Evolutionary conservation across 2,113 vertebrate species (phyloP).

Genomic region (Syrmaticus mikado): DNA sequence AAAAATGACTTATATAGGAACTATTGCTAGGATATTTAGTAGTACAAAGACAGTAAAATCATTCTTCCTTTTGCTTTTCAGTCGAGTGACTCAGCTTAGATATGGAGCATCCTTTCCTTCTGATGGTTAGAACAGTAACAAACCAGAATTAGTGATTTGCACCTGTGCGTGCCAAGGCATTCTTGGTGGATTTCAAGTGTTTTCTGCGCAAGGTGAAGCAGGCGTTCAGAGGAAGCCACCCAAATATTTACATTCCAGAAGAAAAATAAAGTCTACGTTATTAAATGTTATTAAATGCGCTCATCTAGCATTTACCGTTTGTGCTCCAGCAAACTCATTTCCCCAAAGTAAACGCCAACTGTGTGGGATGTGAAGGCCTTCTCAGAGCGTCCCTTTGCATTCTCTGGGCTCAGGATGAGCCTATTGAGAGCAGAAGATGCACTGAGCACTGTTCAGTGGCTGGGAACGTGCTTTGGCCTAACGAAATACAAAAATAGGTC

Average conservation of each 20-base stretch:
- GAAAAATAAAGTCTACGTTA: not conserved
- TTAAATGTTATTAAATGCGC: too few relatives aligned
- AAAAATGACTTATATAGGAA: too few relatives aligned
- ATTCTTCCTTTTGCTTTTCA: not conserved
- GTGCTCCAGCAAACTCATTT: too few relatives aligned
- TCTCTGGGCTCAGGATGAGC: accelerated
- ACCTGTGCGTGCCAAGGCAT: accelerated
- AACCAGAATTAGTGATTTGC: not conserved
- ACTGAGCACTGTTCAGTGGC: not conserved
- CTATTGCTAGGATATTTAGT: too few relatives aligned
- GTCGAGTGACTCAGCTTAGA: too few relatives aligned
- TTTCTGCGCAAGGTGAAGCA: not conserved
- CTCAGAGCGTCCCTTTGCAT: accelerated
- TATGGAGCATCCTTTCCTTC: not conserved
- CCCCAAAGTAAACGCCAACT: accelerated
- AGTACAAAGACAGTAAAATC: not conserved
- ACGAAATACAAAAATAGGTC: accelerated
- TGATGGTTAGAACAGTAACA: not conserved
- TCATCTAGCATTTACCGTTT: accelerated
- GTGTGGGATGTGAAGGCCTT: accelerated
- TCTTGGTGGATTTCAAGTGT: not conserved
- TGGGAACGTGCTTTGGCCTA: accelerated
- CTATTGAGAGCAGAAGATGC: accelerated
- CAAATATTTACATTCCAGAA: not conserved
- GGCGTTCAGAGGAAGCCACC: not conserved